These are phyloP conservation scores for Diplolepis rosae DNA, from an alignment of 2,888 invertebrate genomes.

Conservation along the genomic window DNA sequence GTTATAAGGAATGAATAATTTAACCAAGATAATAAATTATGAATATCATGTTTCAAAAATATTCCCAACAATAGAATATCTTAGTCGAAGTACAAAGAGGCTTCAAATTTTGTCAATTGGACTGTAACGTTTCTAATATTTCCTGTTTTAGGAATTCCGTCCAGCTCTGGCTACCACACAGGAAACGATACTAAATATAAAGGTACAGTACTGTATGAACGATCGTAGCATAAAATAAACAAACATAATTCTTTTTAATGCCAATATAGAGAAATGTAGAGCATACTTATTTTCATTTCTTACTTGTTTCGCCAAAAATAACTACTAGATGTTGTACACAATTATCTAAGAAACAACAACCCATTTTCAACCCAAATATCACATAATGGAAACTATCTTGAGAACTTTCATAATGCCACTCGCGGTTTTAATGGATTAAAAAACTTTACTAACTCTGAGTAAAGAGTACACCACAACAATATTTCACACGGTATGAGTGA, in stretches of 20 bases:
- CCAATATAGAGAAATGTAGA: slow-evolving; percentile 30
- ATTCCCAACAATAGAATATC: background rate
- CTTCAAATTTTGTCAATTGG: background rate
- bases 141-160: slow-evolving; percentile 59
- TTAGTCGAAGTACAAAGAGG: background rate
- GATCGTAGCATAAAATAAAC: background rate
- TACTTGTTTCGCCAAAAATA: background rate
- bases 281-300: background rate
- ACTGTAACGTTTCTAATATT: slow-evolving; percentile 17
- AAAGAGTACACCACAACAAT: background rate
- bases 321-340: background rate
- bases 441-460: background rate
- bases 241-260: slow-evolving; percentile 13
- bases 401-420: background rate
- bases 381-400: background rate
- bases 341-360: background rate
- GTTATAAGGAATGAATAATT: background rate
- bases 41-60: too few species aligned
- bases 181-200: slow-evolving; percentile 62
- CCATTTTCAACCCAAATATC: background rate
- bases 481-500: background rate
- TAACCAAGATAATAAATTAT: background rate
- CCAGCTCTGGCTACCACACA: slow-evolving; percentile 55
- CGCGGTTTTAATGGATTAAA: background rate
- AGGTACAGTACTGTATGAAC: slow-evolving; percentile 54